Conservation (phyloP, 2,888 invertebrate species). For the Xanthostigma xanthostigma region DNA sequence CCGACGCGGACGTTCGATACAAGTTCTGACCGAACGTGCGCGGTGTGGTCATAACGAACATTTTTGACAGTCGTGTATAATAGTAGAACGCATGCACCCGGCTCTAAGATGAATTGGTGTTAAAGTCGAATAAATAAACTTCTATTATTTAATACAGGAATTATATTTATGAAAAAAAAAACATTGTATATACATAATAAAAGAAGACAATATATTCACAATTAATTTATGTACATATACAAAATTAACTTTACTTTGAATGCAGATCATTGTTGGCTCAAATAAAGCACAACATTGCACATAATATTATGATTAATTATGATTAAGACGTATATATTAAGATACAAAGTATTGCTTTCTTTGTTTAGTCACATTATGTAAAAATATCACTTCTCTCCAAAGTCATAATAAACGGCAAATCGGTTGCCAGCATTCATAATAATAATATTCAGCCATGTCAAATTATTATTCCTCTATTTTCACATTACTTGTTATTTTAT, state of each 20-base stretch:
- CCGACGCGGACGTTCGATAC: no score
- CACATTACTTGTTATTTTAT: no score
- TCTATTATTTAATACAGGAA: conserved; percentile 25
- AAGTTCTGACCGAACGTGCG: no score
- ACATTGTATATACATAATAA: conserved; percentile 34
- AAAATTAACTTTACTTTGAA: conserved; percentile 7
- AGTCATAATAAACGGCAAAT: conserved; percentile 8
- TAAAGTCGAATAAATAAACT: no score
- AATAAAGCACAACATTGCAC: conserved; percentile 24
- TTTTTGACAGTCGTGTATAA: no score
- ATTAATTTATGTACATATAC: conserved; percentile 29
- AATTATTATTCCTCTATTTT: no score
- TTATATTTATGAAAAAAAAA: conserved; percentile 30
- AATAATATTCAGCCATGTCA: no score
- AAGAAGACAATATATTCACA: conserved; percentile 29
- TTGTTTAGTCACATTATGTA: conserved; percentile 53
- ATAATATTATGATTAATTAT: conserved; percentile 26
- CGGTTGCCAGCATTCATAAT: conserved; percentile 8
- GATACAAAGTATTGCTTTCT: conserved; percentile 67
- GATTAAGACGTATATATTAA: conserved; percentile 37
- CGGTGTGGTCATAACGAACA: no score
- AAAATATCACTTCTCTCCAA: conserved; percentile 41
- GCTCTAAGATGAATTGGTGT: no score
- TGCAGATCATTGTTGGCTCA: conserved; percentile 4
- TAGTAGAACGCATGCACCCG: no score